Percentiles rank a stretch among this genome's conserved stretches.
These are phyloP conservation scores for Hippocampus abdominalis DNA, from an alignment of 2,113 vertebrate genomes.

Conservation along the genomic window DNA sequence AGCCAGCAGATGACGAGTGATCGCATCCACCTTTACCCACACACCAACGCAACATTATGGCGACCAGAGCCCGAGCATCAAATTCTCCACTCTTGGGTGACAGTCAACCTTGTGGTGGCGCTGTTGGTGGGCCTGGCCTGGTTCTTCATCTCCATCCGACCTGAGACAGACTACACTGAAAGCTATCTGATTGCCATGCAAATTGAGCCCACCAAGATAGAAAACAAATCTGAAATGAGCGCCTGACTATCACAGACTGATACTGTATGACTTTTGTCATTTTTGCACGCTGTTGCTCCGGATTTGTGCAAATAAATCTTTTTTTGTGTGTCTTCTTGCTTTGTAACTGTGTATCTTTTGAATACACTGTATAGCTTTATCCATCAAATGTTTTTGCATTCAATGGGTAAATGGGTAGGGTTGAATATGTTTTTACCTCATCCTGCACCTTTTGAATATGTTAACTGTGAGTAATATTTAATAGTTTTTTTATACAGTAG, in stretches of 20 bases:
- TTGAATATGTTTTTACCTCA: too few species aligned
- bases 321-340: too few species aligned
- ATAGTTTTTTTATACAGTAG: too few species aligned
- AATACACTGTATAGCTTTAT: too few species aligned
- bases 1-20: constrained; percentile 98
- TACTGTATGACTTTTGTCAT: constrained; percentile 3
- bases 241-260: constrained; percentile 52
- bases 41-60: constrained; percentile 80
- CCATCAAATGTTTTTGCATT: too few species aligned
- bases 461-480: too few species aligned
- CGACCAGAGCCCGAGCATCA: constrained; percentile 74
- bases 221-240: constrained; percentile 71
- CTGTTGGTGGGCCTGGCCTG: constrained; percentile 87
- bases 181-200: constrained; percentile 82
- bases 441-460: too few species aligned
- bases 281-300: constrained; percentile 44
- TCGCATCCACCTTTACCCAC: constrained; percentile 85
- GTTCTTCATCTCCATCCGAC: constrained; percentile 82
- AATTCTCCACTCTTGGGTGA: constrained; percentile 86
- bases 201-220: constrained; percentile 71
- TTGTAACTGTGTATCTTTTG: too few species aligned
- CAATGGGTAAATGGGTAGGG: too few species aligned
- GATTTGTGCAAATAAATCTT: background rate
- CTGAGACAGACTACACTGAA: constrained; percentile 86
- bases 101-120: constrained; percentile 88